Evolutionary conservation across 1,140 invertebrate species (phyloP), one percentile per base, ranked within the genome.

Genomic region (Stegodyphus mimosarum): DNA sequence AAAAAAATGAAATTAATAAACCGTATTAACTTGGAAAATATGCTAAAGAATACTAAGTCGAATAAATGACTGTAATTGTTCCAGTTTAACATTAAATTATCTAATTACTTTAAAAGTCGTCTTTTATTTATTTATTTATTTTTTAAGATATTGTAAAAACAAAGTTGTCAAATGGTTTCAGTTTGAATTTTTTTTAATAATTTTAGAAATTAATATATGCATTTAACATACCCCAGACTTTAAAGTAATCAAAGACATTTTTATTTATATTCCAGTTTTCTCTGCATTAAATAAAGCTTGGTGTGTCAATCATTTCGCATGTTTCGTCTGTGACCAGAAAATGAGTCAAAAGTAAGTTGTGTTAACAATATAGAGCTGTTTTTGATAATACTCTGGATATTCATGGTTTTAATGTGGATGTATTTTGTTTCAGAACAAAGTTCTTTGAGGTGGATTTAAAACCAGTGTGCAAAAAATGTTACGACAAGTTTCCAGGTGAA

Each of bases 261-360:
- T 10, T 6, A 83, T 88, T 86, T 86, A 80, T 88, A 83, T 92
- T 93, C n/a, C 91, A 98, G 98, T 99, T 53, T 99, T 99, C 90
- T 98, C 96, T 87, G 98, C 98, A 63, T 91, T 99, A 88, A 99
- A 99, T 90, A 99, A 99, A 92, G 97, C 97, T n/a, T 99, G 98
- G 98, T 99, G 98, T 91, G 95, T 98, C 49, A 95, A 99, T 91
- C 99, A 99, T 91, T 99, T 99, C 91, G 95, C 97, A n/a, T 99
- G 99, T 91, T 95, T 96, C 17, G 94, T 98, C 84, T 99, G 99
- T 91, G 98, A 99, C 90, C 95, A 95, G 87, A 97, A 98, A 90
- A 96, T 99, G 94, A 98, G 95, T 90, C 97, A 99, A 88, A 99
- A 99, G 92, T 93, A 90, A 91, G 91, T 90, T 69, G 18, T 84